Evolutionary conservation across 2,113 vertebrate genomes (phyloP).

Genomic region (Nasalis larvatus): DNA sequence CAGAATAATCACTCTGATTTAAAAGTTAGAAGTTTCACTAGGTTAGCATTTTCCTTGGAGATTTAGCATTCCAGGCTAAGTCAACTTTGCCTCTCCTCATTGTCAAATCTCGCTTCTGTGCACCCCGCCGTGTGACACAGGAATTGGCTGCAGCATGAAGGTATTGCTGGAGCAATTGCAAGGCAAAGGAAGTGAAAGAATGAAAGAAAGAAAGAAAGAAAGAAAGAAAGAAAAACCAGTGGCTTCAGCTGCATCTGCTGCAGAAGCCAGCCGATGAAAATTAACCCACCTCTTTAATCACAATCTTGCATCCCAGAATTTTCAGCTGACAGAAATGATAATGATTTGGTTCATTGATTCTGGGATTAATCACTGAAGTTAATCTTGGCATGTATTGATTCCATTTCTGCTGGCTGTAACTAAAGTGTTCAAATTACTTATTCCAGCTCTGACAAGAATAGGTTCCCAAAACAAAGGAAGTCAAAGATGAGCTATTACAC

Average conservation of each 20-base stretch:
- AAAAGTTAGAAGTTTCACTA: conserved; percentile 44
- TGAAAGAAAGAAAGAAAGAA: no score
- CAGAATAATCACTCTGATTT: conserved; percentile 54
- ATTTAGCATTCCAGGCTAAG: conserved; percentile 13
- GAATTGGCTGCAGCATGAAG: neutral
- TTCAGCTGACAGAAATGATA: conserved; percentile 68
- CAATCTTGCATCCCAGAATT: conserved; percentile 47
- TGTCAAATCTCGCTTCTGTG: conserved; percentile 44
- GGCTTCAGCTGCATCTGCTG: neutral
- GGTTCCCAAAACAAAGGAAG: conserved; percentile 72
- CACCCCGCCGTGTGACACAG: neutral
- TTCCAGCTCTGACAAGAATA: conserved; percentile 64
- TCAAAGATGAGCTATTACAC: conserved; percentile 65
- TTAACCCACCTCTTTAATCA: conserved; percentile 65
- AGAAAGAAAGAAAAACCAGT: accelerated
- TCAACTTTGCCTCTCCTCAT: conserved; percentile 23
- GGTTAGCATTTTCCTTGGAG: conserved; percentile 19
- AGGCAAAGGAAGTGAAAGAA: neutral
- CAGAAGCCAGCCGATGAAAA: conserved; percentile 26
- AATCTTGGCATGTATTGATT: conserved; percentile 73
- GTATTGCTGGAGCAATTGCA: neutral
- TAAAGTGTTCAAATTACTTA: conserved; percentile 71
- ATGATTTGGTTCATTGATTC: conserved; percentile 73
- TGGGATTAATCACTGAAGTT: conserved; percentile 73
- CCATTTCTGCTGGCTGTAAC: conserved; percentile 65